Conservation (phyloP, 2,888 invertebrate genomes). For the Cryptus viduatorius region DNA sequence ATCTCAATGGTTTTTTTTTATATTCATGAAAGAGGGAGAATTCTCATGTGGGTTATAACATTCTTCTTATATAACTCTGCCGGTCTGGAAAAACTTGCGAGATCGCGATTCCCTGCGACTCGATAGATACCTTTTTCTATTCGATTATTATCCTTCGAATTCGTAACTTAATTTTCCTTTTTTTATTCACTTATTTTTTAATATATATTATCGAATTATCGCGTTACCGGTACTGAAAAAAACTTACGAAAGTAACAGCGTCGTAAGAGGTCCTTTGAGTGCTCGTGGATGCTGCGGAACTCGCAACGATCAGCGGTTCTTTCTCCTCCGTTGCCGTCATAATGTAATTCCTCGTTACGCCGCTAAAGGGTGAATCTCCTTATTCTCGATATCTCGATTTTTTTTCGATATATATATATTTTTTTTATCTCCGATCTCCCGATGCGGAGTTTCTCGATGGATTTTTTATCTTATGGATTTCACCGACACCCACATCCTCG, state of each 20-base stretch:
- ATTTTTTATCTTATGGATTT: not conserved
- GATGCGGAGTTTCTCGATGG: not conserved
- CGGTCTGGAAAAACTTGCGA: slow-evolving; percentile 3
- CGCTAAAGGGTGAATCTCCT: not conserved
- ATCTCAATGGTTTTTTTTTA: not conserved
- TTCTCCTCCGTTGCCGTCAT: slow-evolving; percentile 79
- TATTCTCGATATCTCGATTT: not conserved
- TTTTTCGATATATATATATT: not conserved
- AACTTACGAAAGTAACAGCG: slow-evolving; percentile 77
- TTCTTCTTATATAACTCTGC: slow-evolving; percentile 4
- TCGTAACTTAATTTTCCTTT: not conserved
- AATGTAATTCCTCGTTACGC: slow-evolving; percentile 10
- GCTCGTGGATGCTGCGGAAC: slow-evolving; percentile 63
- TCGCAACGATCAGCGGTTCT: slow-evolving; percentile 76
- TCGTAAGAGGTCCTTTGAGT: slow-evolving; percentile 73
- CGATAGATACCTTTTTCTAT: not conserved
- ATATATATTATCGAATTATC: not conserved
- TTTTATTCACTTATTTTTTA: not conserved
- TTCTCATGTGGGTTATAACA: not conserved
- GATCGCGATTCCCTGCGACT: not conserved
- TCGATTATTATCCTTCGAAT: not conserved
- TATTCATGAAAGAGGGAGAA: not conserved
- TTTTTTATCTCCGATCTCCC: not conserved
- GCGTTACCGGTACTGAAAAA: not conserved
- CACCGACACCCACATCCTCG: not conserved